These are phyloP conservation scores for Muricea muricata DNA, from an alignment of 92 coral and sea anemone species.

Conservation along the genomic window DNA sequence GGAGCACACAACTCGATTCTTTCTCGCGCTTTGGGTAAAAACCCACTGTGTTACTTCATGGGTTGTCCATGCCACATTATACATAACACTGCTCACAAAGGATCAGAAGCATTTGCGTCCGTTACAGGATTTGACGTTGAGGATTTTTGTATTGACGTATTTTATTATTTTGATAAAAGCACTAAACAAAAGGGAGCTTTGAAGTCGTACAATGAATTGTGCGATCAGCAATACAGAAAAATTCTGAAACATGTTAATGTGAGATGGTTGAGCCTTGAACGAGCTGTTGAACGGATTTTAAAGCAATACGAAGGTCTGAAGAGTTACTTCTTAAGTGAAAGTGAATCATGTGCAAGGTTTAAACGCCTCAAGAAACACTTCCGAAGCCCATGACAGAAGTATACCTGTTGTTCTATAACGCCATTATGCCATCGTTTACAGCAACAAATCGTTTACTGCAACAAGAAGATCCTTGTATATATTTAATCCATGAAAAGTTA, in stretches of 20 bases:
- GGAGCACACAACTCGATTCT: slow-evolving; percentile 61
- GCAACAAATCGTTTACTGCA: slow-evolving; percentile 69
- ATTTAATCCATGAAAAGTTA: slow-evolving; percentile 40
- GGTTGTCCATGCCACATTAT: slow-evolving; percentile 74
- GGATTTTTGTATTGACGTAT: slow-evolving; percentile 67
- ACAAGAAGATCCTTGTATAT: slow-evolving; percentile 72
- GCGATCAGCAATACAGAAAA: slow-evolving; percentile 68
- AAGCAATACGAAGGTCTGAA: slow-evolving; percentile 61
- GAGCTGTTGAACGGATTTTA: slow-evolving; percentile 44
- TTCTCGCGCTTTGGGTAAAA: slow-evolving; percentile 53
- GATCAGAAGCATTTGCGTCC: slow-evolving; percentile 51
- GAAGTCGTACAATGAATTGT: slow-evolving; percentile 64
- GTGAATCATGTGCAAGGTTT: slow-evolving; percentile 32
- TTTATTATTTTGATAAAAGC: slow-evolving; percentile 67
- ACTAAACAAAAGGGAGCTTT: slow-evolving; percentile 62
- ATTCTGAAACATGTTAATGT: slow-evolving; percentile 67
- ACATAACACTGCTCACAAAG: slow-evolving; percentile 64
- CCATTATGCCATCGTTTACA: slow-evolving; percentile 63
- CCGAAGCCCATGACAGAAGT: slow-evolving; percentile 70
- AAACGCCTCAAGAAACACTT: slow-evolving; percentile 59
- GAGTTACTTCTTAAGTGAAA: slow-evolving; percentile 62
- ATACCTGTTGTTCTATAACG: slow-evolving; percentile 55
- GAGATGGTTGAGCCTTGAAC: slow-evolving; percentile 68
- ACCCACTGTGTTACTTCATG: slow-evolving; percentile 66
- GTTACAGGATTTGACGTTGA: slow-evolving; percentile 63